Base-by-base conservation (phyloP, 2,113 vertebrate species). In the Nicator chloris region DNA sequence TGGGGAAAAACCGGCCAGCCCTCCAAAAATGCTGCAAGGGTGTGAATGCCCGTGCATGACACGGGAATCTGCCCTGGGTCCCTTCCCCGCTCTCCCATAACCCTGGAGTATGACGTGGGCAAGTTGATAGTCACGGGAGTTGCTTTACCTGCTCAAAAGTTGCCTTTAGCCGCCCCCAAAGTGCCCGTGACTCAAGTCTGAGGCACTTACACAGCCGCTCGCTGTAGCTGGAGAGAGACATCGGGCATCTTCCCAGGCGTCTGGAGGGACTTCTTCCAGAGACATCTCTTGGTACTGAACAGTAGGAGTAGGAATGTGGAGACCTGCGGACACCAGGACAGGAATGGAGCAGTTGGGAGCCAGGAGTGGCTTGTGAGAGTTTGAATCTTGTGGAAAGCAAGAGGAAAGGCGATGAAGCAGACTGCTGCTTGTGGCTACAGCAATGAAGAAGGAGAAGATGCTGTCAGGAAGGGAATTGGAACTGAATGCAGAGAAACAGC, bases 21-120 rank as follows among this genome's bases (percentile, higher is more conserved):
- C 12, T n/a, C 28, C 42, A 10, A 33, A 39, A 24, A 0, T 0
- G 37, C 64, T 28, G 31, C 49, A 0, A 13, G 31, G 26, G 11
- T 20, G 13, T 6, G 39, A 31, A 11, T 8, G 30, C 33, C 17
- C 27, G 10, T 9, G 63, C 37, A 1, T 3, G 53, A 21, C 63
- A 10, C 5, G 15, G 21, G 11, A 31, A 2, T 6, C 42, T 51
- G 56, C 31, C 31, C 78, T 22, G 65, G 1, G 17, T 17, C 26
- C 49, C 35, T 81, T 84, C 15, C 28, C 33, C 0, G 0, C 54
- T 66, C 60, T 60, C 35, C 56, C 56, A 6, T 51, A 64, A 40
- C n/a, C 26, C 73, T 51, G 47, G 5, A 31, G 15, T 17, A 15
- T 42, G 66, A 18, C 16, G 27, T 10, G 31, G 68, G 45, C 5